Percentiles rank a stretch among this genome's conserved stretches.
Evolutionary conservation across 2,888 invertebrate genomes (phyloP).

Genomic region (Erannis defoliaria): DNA sequence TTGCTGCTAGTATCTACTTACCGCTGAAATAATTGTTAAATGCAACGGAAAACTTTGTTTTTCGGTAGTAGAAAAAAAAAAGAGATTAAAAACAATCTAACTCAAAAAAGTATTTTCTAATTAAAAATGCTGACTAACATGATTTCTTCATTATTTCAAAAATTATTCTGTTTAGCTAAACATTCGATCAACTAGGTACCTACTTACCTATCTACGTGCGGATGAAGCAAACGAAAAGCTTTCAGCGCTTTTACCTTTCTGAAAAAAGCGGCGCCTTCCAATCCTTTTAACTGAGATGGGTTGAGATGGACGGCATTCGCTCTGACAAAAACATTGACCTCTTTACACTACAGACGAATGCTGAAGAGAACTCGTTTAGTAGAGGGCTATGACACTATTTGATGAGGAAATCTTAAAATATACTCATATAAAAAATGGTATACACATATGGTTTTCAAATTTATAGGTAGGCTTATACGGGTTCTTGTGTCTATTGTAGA

Average conservation of each 20-base stretch:
- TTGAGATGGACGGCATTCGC: slow-evolving; percentile 54
- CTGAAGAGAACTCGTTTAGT: slow-evolving; percentile 30
- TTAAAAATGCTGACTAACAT: too few species aligned
- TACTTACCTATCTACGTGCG: not conserved
- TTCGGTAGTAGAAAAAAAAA: too few species aligned
- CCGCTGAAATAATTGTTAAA: too few species aligned
- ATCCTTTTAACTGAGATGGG: slow-evolving; percentile 63
- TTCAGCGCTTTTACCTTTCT: slow-evolving; percentile 46
- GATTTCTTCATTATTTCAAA: too few species aligned
- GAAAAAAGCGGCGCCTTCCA: slow-evolving; percentile 48
- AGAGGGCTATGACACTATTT: not conserved
- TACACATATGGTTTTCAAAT: not conserved
- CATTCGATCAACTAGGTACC: too few species aligned
- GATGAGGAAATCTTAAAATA: not conserved
- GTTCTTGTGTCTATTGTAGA: too few species aligned
- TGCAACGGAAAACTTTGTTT: too few species aligned
- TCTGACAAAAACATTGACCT: slow-evolving; percentile 55
- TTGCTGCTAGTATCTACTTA: too few species aligned
- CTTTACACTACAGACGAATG: slow-evolving; percentile 48
- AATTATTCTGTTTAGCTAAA: too few species aligned
- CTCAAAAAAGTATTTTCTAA: too few species aligned
- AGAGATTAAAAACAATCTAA: too few species aligned
- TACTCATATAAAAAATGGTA: not conserved
- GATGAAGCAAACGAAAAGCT: slow-evolving; percentile 39
- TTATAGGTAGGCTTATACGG: too few species aligned